Percentiles rank a stretch among this genome's conserved stretches.
phyloP scores from a whole-genome alignment of 1,140 invertebrate species.

The Drosophila bocqueti region DNA sequence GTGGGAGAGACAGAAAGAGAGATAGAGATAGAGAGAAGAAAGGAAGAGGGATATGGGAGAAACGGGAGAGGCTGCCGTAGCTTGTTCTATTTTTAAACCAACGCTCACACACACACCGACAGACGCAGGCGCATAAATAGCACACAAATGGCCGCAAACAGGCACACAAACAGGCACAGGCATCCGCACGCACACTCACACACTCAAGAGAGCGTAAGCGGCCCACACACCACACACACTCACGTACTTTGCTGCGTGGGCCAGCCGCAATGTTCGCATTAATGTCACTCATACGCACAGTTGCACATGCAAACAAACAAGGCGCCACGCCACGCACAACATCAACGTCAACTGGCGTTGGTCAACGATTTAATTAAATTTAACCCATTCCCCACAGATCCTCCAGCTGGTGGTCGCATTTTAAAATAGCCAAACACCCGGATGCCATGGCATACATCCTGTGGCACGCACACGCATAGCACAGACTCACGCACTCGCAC shows the following conservation, averaged over 20 bases:
- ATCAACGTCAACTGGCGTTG: conserved; percentile 49
- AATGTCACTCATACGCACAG: conserved; percentile 82
- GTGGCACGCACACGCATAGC: conserved; percentile 5
- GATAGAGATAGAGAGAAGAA: conserved; percentile 2
- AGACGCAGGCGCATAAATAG: conserved; percentile 81
- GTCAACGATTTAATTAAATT: conserved; percentile 84
- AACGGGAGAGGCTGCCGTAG: conserved; percentile 55
- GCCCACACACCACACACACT: conserved; percentile 16
- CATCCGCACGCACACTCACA: conserved; percentile 11
- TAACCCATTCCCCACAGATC: conserved; percentile 45
- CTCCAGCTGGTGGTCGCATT: conserved; percentile 46
- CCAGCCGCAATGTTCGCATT: conserved; percentile 72
- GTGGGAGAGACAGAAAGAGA: background rate
- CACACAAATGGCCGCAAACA: conserved; percentile 57
- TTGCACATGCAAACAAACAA: conserved; percentile 74
- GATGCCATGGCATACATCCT: conserved; percentile 9
- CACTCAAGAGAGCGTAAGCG: conserved; percentile 13
- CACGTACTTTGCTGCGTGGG: conserved; percentile 45
- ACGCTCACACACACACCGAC: conserved; percentile 47
- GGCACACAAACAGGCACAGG: conserved; percentile 21
- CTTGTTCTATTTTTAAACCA: conserved; percentile 83
- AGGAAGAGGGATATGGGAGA: conserved; percentile 34
- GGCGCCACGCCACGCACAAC: conserved; percentile 12
- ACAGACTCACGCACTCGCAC: background rate
- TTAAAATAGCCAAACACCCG: conserved; percentile 65